Conservation (phyloP, 2,113 vertebrate genomes). For the Aptenodytes patagonicus region DNA sequence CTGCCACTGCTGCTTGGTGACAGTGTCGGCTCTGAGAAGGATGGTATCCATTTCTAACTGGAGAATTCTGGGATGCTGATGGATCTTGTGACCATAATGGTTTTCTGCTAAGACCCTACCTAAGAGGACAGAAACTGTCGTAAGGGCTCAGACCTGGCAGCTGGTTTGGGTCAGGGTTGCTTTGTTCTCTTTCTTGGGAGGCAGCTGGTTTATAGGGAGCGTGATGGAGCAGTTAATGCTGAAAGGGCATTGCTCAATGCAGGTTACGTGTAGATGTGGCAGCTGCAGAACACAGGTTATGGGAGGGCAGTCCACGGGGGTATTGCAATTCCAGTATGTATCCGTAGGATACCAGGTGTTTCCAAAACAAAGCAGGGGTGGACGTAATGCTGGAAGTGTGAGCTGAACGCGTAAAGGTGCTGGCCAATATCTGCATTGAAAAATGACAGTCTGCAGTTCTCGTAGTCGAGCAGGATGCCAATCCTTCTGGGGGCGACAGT, state of each 20-base stretch:
- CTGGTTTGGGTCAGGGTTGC: not conserved
- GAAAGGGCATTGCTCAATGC: not conserved
- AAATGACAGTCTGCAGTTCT: conserved; percentile 81
- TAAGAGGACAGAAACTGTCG: not conserved
- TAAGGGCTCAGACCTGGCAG: not conserved
- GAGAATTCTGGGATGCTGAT: not conserved
- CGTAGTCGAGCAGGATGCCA: conserved; percentile 87
- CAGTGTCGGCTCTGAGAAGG: not conserved
- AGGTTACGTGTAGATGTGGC: not conserved
- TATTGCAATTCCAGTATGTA: conserved; percentile 75
- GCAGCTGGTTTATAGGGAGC: not conserved
- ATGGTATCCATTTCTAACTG: not conserved
- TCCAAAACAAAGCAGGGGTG: conserved; percentile 92
- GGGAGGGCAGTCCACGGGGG: conserved; percentile 61
- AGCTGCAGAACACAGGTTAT: not conserved
- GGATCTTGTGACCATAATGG: not conserved
- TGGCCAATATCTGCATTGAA: conserved; percentile 86
- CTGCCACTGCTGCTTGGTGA: not conserved
- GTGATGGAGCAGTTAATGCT: not conserved
- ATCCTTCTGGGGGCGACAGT: conserved; percentile 69
- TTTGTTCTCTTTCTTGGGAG: not conserved
- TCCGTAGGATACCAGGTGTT: conserved; percentile 80
- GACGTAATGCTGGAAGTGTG: conserved; percentile 77
- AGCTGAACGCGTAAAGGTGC: conserved; percentile 86
- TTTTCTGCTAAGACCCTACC: not conserved